Conservation (phyloP, 2,113 vertebrate genomes). For the Mesembrinibis cayennensis region DNA sequence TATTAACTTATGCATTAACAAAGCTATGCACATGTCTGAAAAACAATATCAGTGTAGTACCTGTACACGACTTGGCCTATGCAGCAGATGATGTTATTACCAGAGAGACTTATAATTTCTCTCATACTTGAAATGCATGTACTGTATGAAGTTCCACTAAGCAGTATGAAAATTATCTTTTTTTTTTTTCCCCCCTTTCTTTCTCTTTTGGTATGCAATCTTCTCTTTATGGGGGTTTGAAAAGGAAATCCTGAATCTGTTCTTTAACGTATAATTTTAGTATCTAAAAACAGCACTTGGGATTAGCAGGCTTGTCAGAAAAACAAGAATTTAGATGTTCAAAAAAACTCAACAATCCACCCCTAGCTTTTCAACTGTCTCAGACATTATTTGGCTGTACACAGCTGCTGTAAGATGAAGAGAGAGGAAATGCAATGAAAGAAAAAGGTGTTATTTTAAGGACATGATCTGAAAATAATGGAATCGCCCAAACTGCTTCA, state of each 20-base stretch:
- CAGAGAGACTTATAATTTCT: neutral
- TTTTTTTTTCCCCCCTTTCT: neutral
- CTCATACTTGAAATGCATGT: neutral
- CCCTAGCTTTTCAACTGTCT: slow-evolving; percentile 42
- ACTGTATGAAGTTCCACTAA: neutral
- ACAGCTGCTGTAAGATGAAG: slow-evolving; percentile 46
- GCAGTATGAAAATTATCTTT: neutral
- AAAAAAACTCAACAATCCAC: slow-evolving; percentile 40
- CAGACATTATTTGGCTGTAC: slow-evolving; percentile 52
- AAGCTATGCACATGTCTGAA: neutral
- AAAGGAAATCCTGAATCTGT: slow-evolving; percentile 54
- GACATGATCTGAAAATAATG: slow-evolving; percentile 26
- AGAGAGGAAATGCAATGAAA: slow-evolving; percentile 38
- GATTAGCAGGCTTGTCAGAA: slow-evolving; percentile 62
- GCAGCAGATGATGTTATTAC: neutral
- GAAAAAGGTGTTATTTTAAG: slow-evolving; percentile 57
- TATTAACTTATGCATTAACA: neutral
- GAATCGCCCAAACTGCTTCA: neutral
- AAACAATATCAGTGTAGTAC: neutral
- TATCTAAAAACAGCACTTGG: slow-evolving; percentile 54
- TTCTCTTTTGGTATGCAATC: slow-evolving; percentile 17
- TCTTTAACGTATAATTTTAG: slow-evolving; percentile 58
- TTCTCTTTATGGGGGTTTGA: slow-evolving; percentile 17
- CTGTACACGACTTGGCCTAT: neutral
- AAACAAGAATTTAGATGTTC: slow-evolving; percentile 57